A percentile compares a stretch with the other conserved stretches of the same genome.
These are phyloP conservation scores for Lordiphosa clarofinis DNA, from an alignment of 1,140 invertebrate genomes.

Conservation along the genomic window DNA sequence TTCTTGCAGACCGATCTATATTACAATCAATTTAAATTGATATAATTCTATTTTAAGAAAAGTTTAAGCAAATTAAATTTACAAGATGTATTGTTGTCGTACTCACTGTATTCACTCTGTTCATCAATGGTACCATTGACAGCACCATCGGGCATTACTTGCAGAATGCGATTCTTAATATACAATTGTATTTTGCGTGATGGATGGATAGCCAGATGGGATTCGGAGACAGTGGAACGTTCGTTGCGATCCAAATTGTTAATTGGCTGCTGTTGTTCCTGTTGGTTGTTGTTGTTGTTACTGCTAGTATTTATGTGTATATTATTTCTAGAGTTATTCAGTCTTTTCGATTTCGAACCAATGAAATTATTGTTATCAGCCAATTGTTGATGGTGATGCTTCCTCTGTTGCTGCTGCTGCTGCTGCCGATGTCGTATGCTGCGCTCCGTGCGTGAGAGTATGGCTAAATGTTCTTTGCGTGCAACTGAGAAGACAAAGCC, in stretches of 20 bases:
- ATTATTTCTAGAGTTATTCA: conserved; percentile 79
- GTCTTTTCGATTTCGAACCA: conserved; percentile 79
- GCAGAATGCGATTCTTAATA: conserved; percentile 88
- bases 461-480: conserved; percentile 46
- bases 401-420: conserved; percentile 35
- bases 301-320: conserved; percentile 64
- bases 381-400: conserved; percentile 33
- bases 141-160: conserved; percentile 88
- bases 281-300: conserved; percentile 40
- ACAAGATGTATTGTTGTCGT: conserved; percentile 5
- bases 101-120: conserved; percentile 90
- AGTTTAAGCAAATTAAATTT: no score
- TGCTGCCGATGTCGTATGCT: conserved; percentile 60
- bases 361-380: conserved; percentile 60
- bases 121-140: conserved; percentile 89
- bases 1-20: no score
- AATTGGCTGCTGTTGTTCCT: conserved; percentile 11
- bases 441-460: conserved; percentile 75
- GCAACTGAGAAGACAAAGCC: conserved; percentile 57
- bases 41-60: no score
- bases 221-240: conserved; percentile 82
- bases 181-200: conserved; percentile 89
- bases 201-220: conserved; percentile 83
- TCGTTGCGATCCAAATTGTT: conserved; percentile 81
- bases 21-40: no score